Conservation (phyloP, 2,113 vertebrate genomes). For the Lagopus muta region DNA sequence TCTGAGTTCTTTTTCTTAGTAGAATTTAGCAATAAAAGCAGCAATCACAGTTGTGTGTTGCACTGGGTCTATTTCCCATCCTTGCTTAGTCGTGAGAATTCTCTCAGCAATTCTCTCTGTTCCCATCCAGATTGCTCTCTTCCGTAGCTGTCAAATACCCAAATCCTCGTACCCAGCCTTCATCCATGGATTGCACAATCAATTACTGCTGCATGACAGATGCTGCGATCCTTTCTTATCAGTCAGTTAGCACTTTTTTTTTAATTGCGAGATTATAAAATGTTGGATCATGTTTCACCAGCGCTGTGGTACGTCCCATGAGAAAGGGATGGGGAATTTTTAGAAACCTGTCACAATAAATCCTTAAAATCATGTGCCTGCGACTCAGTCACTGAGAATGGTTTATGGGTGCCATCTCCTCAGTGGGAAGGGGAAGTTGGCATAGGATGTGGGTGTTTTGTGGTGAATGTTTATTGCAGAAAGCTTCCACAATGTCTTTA, state of each 20-base stretch:
- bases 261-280: neutral
- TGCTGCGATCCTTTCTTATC: neutral
- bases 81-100: neutral
- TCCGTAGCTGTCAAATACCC: neutral
- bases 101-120: neutral
- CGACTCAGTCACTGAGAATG: neutral
- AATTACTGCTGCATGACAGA: neutral
- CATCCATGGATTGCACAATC: neutral
- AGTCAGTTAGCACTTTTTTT: neutral
- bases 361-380: neutral
- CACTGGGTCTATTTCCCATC: neutral
- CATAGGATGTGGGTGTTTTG: neutral
- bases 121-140: neutral
- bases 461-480: neutral
- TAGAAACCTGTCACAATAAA: neutral
- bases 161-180: neutral
- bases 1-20: neutral
- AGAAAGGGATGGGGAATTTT: neutral
- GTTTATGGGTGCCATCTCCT: neutral
- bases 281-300: neutral
- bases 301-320: neutral
- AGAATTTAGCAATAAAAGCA: neutral
- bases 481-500: neutral
- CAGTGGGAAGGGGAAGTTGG: neutral
- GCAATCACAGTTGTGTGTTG: neutral